Base-by-base conservation (phyloP, 2,888 invertebrate genomes). In the Nomada fucata region DNA sequence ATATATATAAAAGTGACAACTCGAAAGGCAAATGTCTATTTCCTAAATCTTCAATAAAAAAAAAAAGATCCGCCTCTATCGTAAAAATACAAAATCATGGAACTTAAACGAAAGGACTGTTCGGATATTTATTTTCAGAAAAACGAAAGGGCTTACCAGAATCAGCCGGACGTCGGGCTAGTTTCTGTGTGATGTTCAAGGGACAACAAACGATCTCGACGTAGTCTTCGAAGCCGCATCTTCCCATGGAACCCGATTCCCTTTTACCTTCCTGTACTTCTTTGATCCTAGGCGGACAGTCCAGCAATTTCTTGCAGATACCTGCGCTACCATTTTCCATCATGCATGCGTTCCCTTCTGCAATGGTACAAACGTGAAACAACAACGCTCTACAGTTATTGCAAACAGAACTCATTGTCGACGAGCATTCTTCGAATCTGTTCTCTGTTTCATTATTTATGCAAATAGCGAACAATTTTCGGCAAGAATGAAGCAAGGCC, bases 131-230 rank as follows among this genome's bases (percentile, higher is more conserved):
- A 10, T 23, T 20, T 57, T 2, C 13, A 2, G 15, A 18, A 59
- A 47, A 18, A 4, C 1, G 9, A 57, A 52, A 4, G 9, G 2
- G 11, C 77, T 10, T 89, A 91, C 92, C 92, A 76, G 81, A 67
- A 13, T 92, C 92, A 23, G 92, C 90, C 1, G 90, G 85, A 59
- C 91, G 89, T 10, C 23, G 29, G 13, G 42, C 60, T 10, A 76
- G 59, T 13, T 83, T 83, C 0, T 77, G 52, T 0, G 64, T 53
- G 11, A 86, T 73, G 52, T 88, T 88, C 55, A 87, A 67, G 1
- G 95, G 94, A 86, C 95, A 95, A 86, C 95, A 95, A n/a, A 95
- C 94, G 44, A 95, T 91, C 91, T 95, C 95, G 29, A 86, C 86
- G 2, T 79, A 23, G 2, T 90, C 93, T 2, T 87, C 86, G 69